phyloP scores from a whole-genome alignment of 2,888 invertebrate genomes.

The Diarsia rubi region DNA sequence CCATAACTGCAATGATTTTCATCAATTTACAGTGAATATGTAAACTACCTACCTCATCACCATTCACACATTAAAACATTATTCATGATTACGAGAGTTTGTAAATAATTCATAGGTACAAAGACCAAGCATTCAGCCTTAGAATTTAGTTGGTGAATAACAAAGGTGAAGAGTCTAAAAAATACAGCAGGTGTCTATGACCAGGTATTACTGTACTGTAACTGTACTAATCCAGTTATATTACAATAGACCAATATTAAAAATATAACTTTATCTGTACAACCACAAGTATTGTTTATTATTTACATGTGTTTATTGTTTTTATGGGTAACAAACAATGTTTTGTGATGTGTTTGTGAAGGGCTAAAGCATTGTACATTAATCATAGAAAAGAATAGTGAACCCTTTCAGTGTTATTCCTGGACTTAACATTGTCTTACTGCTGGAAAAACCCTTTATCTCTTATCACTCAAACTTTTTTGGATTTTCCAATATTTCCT shows the following conservation, averaged over 20 bases:
- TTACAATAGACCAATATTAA: slow-evolving; percentile 29
- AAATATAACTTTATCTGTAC: slow-evolving; percentile 17
- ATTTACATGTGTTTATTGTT: slow-evolving; percentile 53
- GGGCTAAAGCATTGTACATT: slow-evolving; percentile 12
- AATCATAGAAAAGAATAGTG: slow-evolving; percentile 44
- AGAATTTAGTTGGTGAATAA: slow-evolving; percentile 25
- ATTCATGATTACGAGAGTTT: slow-evolving; percentile 11
- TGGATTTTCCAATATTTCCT: not conserved
- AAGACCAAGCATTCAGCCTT: slow-evolving; percentile 7
- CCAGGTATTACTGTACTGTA: slow-evolving; percentile 39
- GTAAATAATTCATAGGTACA: slow-evolving; percentile 40
- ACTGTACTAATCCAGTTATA: slow-evolving; percentile 21
- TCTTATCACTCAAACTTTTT: not conserved
- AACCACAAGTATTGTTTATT: slow-evolving; percentile 53
- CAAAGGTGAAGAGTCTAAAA: slow-evolving; percentile 42
- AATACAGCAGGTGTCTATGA: slow-evolving; percentile 54
- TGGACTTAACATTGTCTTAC: slow-evolving; percentile 6
- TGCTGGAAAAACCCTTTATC: not conserved
- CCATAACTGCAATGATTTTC: slow-evolving; percentile 45
- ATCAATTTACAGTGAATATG: slow-evolving; percentile 23
- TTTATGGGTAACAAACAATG: slow-evolving; percentile 42
- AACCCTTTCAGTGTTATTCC: slow-evolving; percentile 22
- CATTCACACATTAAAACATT: slow-evolving; percentile 23
- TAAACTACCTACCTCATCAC: slow-evolving; percentile 27
- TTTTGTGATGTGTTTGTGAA: slow-evolving; percentile 42